Evolutionary conservation across 2,113 vertebrate genomes (phyloP).

Genomic region (Shinisaurus crocodilurus): DNA sequence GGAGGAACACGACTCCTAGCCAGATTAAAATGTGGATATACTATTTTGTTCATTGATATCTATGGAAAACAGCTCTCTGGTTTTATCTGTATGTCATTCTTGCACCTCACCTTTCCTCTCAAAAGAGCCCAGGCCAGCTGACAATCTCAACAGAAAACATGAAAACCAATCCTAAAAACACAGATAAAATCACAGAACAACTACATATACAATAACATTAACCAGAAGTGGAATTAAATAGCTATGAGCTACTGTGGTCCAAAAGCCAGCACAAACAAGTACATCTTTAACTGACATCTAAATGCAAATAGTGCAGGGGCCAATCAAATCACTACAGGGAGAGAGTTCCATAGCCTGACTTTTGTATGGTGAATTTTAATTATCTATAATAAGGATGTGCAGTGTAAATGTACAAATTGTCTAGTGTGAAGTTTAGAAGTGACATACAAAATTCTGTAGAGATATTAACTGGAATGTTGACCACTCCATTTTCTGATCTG

Average conservation of each 20-base stretch:
- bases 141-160: too few species aligned
- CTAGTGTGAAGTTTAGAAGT: not conserved
- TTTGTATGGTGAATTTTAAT: not conserved
- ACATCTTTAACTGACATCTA: too few species aligned
- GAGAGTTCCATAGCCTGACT: not conserved
- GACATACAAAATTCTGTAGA: constrained; percentile 75
- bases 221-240: too few species aligned
- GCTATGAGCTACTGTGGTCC: too few species aligned
- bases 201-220: too few species aligned
- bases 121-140: too few species aligned
- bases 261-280: too few species aligned
- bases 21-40: not conserved
- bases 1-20: not conserved
- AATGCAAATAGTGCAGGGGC: too few species aligned
- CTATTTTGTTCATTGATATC: not conserved
- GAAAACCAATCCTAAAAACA: too few species aligned
- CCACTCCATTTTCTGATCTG: constrained; percentile 68
- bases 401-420: not conserved
- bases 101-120: too few species aligned
- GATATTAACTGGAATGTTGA: constrained; percentile 70
- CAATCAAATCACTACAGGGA: not conserved
- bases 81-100: not conserved
- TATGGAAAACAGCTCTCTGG: not conserved
- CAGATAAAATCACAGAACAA: too few species aligned
- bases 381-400: not conserved